Evolutionary conservation across 2,888 invertebrate species (phyloP), one percentile per base, ranked within the genome.

Genomic region (Nomada hirtipes): DNA sequence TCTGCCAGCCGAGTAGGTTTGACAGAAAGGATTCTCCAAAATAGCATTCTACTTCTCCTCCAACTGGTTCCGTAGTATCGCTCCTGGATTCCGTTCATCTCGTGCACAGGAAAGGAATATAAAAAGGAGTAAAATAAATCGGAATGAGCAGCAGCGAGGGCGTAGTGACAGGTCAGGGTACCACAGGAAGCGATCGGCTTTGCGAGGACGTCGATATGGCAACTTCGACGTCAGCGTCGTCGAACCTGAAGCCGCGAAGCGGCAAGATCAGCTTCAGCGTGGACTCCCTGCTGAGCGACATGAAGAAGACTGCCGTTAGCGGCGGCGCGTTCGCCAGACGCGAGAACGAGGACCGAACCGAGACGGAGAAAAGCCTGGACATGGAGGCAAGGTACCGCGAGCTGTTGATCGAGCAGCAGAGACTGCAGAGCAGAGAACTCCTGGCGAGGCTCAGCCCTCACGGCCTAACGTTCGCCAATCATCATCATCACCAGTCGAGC

Each of bases 191-290:
- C 85, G 89, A 84, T 79, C 88, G 89, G 29, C 79, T 90, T 23
- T 91, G 91, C 85, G 91, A 91, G 71, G 90, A 91, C 88, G 88
- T 89, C 69, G 92, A 90, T 78, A 92, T 92, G 92, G 90, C 92
- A 42, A 92, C 91, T 18, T 89, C 92, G 57, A 91, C 92, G 55
- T 92, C 93, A 64, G 92, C 93, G 20, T 91, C 93, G 55, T 92
- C 93, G 57, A 92, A 91, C 73, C 83, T 93, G 61, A 93, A 93
- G 77, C 92, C 93, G 23, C 89, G 92, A 11, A 92, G 92, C 79
- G 93, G 96, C 88, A 96, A 96, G 89, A 96, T 97, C 91, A 96
- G 96, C 82, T 97, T 97, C 93, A 97, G 96, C 94, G 96, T 97
- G 65, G 97, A 97, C 93, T 95, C 96, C 0, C 91, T 97, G 29